Evolutionary conservation across 2,797 vertebrate genomes (phyloP), one percentile per base, ranked within the genome.

Genomic region (Enteromius anoplus): DNA sequence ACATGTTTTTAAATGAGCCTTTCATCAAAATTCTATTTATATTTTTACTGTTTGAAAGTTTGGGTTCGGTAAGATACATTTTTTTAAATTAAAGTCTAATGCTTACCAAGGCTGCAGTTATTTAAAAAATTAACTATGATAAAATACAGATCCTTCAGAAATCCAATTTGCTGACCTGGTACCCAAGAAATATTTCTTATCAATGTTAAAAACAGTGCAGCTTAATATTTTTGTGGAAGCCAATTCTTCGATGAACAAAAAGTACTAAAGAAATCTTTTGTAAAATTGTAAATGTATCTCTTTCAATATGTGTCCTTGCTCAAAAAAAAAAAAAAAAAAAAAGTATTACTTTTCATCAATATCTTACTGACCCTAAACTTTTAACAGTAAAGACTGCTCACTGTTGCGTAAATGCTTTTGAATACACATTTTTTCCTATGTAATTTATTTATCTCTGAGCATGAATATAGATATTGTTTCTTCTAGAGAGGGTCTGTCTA

Each of bases 381-480:
- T 42, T 15, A 60, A 42, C 1, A 0, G 53, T 76, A 76, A n/a
- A 62, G 45, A 37, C 40, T 51, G 40, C 23, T 60, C 26, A 72
- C 55, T 64, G 26, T 73, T 72, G 60, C 75, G 58, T 75, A 81
- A 75, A 81, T 75, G 73, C 45, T 51, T 53, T 65, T 2, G 1
- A 53, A 73, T 75, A 65, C 60, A 81, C 58, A 65, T 68, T 37
- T 49, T 81, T 73, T 51, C 60, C 45, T 19, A 73, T 73, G 42
- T 81, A 73, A 81, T 81, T 81, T 81, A 75, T 75, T 81, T 81
- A 81, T 73, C 70, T 73, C 45, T 51, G 70, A 65, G 29, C 58
- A 40, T 51, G 80, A 73, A 75, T 62, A 65, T 64, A 81, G 42
- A 37, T 64, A 51, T 64, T 37, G 49, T 37, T 29, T 32, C 80